Evolutionary conservation across 2,888 invertebrate genomes (phyloP).

Genomic region (Hemithea aestivaria): DNA sequence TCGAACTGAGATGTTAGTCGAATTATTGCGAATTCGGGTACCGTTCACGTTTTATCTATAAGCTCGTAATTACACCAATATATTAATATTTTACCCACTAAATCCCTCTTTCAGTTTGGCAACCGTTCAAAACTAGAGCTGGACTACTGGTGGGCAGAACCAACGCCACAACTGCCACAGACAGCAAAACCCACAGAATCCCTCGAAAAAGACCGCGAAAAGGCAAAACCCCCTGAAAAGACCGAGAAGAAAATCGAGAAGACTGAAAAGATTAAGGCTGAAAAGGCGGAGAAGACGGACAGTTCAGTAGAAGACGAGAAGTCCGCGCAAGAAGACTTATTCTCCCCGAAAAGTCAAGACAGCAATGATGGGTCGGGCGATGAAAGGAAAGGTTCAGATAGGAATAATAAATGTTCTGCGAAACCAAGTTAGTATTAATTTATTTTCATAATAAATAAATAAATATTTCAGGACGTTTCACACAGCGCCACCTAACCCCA

Average conservation of each 20-base stretch:
- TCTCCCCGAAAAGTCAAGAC: slow-evolving; percentile 70
- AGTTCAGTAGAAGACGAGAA: slow-evolving; percentile 53
- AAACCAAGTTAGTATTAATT: no score
- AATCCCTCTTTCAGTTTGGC: slow-evolving; percentile 85
- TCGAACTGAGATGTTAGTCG: no score
- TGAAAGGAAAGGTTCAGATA: slow-evolving; percentile 67
- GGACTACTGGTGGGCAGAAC: slow-evolving; percentile 89
- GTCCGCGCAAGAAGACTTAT: slow-evolving; percentile 49
- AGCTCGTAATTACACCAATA: no score
- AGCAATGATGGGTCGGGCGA: slow-evolving; percentile 73
- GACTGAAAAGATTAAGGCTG: slow-evolving; percentile 36
- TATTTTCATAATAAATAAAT: no score
- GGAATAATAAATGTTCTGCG: slow-evolving; percentile 37
- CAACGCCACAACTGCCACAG: slow-evolving; percentile 57
- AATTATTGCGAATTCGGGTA: no score
- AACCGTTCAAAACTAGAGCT: slow-evolving; percentile 85
- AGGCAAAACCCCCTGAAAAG: slow-evolving; percentile 27
- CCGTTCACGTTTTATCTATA: no score
- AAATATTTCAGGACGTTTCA: no score
- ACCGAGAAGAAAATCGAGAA: slow-evolving; percentile 34
- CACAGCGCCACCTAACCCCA: no score
- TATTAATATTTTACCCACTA: no score
- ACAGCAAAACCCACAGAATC: slow-evolving; percentile 28
- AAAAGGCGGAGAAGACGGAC: slow-evolving; percentile 47
- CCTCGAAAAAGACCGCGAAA: slow-evolving; percentile 29